Percentiles rank a stretch among this genome's conserved stretches.
Conservation (phyloP, 1,140 invertebrate species). For the Microvelia longipes region DNA sequence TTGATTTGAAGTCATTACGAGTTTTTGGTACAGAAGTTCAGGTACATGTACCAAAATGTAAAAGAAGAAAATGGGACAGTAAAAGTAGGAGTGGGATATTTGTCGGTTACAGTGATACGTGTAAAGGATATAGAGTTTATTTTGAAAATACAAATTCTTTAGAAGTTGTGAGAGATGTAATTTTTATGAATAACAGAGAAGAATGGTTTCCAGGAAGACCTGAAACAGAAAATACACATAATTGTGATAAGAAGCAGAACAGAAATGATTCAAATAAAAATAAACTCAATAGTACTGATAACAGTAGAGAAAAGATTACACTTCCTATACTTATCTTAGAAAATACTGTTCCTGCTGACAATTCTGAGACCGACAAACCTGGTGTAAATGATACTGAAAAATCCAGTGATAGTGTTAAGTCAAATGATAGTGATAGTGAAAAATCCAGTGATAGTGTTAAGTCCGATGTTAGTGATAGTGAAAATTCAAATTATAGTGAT, state of each 20-base stretch:
- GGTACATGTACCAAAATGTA: too few species aligned
- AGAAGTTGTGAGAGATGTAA: neutral
- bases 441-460: neutral
- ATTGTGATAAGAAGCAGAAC: neutral
- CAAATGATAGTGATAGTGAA: neutral
- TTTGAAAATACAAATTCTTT: neutral
- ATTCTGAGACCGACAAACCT: neutral
- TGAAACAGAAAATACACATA: neutral
- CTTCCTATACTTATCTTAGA: neutral
- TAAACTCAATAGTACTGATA: neutral
- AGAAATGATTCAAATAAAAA: neutral
- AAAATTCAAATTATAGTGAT: neutral
- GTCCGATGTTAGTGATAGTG: neutral
- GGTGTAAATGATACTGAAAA: neutral
- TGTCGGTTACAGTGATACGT: neutral
- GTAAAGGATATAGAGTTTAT: neutral
- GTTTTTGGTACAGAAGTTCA: too few species aligned
- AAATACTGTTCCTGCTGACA: neutral
- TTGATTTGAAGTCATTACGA: too few species aligned
- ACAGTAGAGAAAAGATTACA: too few species aligned
- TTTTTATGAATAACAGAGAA: neutral
- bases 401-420: neutral
- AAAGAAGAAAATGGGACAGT: too few species aligned
- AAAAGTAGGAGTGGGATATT: too few species aligned
- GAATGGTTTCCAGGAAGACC: neutral